Conservation (phyloP, 2,113 vertebrate genomes). For the Xenopus laevis region DNA sequence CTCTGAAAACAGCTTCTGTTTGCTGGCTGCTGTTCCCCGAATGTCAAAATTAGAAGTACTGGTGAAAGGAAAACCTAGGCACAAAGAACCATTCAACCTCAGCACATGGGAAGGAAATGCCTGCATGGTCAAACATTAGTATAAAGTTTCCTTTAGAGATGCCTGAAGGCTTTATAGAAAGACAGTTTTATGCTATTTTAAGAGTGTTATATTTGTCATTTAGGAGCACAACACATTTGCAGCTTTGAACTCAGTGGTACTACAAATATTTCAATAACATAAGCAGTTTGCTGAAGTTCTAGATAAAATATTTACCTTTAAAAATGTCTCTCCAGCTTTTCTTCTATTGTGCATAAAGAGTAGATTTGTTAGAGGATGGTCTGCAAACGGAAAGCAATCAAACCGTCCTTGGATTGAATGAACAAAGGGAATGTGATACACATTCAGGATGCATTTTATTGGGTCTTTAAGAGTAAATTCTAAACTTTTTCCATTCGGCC, state of each 20-base stretch:
- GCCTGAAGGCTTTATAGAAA: slow-evolving; percentile 59
- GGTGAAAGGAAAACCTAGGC: slow-evolving; percentile 47
- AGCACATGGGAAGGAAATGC: slow-evolving; percentile 62
- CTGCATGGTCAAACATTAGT: slow-evolving; percentile 57
- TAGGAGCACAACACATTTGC: slow-evolving; percentile 66
- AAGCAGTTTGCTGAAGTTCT: slow-evolving; percentile 58
- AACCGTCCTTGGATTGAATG: slow-evolving; percentile 21
- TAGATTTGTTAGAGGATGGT: background rate
- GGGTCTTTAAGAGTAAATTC: background rate
- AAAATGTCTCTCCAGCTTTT: slow-evolving; percentile 57
- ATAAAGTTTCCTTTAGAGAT: slow-evolving; percentile 62
- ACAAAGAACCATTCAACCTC: slow-evolving; percentile 70
- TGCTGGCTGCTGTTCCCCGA: slow-evolving; percentile 49
- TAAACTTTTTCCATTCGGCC: no score
- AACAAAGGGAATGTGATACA: slow-evolving; percentile 23
- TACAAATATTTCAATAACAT: slow-evolving; percentile 69
- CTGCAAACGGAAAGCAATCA: slow-evolving; percentile 22
- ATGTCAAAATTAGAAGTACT: slow-evolving; percentile 53
- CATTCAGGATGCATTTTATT: slow-evolving; percentile 27
- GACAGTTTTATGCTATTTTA: slow-evolving; percentile 61
- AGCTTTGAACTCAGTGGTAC: slow-evolving; percentile 63
- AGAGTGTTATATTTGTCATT: slow-evolving; percentile 67
- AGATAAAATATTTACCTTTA: slow-evolving; percentile 59
- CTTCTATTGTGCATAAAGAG: slow-evolving; percentile 43
- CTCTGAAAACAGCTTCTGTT: slow-evolving; percentile 59